phyloP scores from a whole-genome alignment of 2,797 vertebrate species.

The Micropoecilia bifurca region DNA sequence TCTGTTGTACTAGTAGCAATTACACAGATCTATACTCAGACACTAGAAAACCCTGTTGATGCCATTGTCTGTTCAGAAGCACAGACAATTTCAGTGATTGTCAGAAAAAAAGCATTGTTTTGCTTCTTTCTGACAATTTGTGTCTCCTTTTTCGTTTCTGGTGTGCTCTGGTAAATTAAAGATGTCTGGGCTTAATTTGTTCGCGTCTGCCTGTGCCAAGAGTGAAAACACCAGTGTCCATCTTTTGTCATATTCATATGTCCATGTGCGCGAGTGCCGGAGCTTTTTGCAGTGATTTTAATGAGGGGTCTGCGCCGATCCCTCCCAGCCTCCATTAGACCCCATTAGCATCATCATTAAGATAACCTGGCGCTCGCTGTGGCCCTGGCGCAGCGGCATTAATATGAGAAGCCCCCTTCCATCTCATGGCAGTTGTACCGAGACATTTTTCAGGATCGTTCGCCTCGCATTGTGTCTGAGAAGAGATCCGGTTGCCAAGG shows the following conservation, averaged over 20 bases:
- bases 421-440: conserved; percentile 60
- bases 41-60: background rate
- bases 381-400: conserved; percentile 61
- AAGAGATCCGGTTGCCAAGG: conserved; percentile 80
- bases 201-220: conserved; percentile 5
- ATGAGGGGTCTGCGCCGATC: conserved; percentile 74
- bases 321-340: conserved; percentile 77
- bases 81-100: conserved; percentile 17
- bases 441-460: conserved; percentile 65
- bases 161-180: conserved; percentile 25
- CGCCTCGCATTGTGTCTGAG: conserved; percentile 75
- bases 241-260: conserved; percentile 22
- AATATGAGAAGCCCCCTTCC: conserved; percentile 52
- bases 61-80: conserved; percentile 8
- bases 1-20: background rate
- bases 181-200: background rate
- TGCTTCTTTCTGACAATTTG: conserved; percentile 21
- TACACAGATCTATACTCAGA: background rate
- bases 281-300: conserved; percentile 69
- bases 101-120: background rate
- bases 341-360: conserved; percentile 87
- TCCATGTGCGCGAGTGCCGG: conserved; percentile 17
- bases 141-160: conserved; percentile 12
- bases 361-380: conserved; percentile 66
- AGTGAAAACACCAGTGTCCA: conserved; percentile 14